Evolutionary conservation across 2,888 invertebrate species (phyloP).

Genomic region (Hirtodrosophila alboralis): DNA sequence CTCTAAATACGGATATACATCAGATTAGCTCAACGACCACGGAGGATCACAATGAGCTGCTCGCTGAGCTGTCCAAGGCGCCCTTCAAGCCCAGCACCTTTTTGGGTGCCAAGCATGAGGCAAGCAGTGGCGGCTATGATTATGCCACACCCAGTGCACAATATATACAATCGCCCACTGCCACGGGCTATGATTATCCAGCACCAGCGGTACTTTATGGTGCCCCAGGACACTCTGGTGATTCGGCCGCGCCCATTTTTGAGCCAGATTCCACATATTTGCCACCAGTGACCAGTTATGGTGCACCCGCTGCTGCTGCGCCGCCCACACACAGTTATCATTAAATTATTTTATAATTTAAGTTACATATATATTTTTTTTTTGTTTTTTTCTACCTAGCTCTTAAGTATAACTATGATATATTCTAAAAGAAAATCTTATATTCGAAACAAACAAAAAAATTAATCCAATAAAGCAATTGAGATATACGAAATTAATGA

Average conservation of each 20-base stretch:
- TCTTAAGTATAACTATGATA: too few species aligned
- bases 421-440: not conserved
- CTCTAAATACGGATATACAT: conserved; percentile 72
- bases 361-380: conserved; percentile 5
- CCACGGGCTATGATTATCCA: conserved; percentile 70
- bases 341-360: conserved; percentile 43
- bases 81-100: conserved; percentile 83
- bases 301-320: conserved; percentile 55
- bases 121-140: conserved; percentile 47
- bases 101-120: conserved; percentile 80
- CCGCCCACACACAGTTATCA: conserved; percentile 59
- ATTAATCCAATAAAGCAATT: not conserved
- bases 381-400: conserved; percentile 3
- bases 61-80: conserved; percentile 61
- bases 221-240: conserved; percentile 54
- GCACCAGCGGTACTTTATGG: conserved; percentile 59
- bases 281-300: conserved; percentile 54
- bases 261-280: conserved; percentile 71
- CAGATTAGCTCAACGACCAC: conserved; percentile 5
- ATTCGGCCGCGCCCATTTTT: conserved; percentile 59
- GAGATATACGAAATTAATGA: not conserved
- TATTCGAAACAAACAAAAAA: too few species aligned
- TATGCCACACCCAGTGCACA: conserved; percentile 54
- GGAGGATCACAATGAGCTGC: conserved; percentile 34
- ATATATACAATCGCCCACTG: conserved; percentile 59